Evolutionary conservation across 1,140 invertebrate species (phyloP), one percentile per base, ranked within the genome.

Genomic region (Muscidifurax raptorellus): DNA sequence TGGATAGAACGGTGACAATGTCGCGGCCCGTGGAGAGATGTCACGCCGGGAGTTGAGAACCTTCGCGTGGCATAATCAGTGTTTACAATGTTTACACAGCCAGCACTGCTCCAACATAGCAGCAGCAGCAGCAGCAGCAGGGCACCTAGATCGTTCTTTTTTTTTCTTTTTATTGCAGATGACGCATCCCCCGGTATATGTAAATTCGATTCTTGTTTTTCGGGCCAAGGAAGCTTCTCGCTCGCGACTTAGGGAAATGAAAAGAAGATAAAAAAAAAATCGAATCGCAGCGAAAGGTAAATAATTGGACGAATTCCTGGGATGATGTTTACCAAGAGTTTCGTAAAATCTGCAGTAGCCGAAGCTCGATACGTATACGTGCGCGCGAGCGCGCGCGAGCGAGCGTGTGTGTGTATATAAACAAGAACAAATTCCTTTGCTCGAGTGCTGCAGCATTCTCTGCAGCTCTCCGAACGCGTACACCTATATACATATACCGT

Each of bases 81-180:
- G 86, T 87, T 87, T 86, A 89, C 85, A 87, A 86, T 89, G 86
- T 89, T 88, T 88, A 89, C 86, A 86, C 81, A 89, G 86, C 69
- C 82, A 88, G 47, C 47, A 28, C 27, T 30, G 67, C 67, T 27
- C 25, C 67, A n/a, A 69, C 30, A 30, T 22, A 67, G 66, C 66
- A 6, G 66, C 66, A 6, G 22, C 66, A 25, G 66, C 67, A 28
- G 67, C 67, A 28, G 22, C 52, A n/a, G 52, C 52, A n/a, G 52
- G 52, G 52, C 52, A 59, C 52, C 52, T 59, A 18, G 5, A 22
- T n/a, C 52, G 22, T 28, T 71, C 30, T 71, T 30, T 28, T 71
- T 71, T 71, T 71, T 30, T 30, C 5, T 32, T 71, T 71, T 71
- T 32, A 71, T 71, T 71, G 30, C 27, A 30, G 27, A 12, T 71